Evolutionary conservation across 1,140 invertebrate species (phyloP).

Genomic region (Caenorhabditis tropicalis): DNA sequence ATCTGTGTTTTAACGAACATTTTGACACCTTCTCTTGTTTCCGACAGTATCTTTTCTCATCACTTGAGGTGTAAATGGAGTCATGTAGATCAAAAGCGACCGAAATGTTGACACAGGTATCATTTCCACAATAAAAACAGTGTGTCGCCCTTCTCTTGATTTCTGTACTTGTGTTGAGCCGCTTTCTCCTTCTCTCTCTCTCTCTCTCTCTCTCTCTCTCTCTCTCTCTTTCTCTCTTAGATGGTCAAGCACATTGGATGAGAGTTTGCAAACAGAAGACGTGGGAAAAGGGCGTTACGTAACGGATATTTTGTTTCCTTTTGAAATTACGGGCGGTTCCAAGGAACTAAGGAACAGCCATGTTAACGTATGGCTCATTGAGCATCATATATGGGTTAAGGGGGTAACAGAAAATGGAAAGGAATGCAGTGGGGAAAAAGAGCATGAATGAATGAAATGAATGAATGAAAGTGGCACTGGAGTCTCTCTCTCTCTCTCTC

Average conservation of each 20-base stretch:
- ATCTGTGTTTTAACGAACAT: neutral
- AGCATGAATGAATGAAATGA: conserved; percentile 29
- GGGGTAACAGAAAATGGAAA: neutral
- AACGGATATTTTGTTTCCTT: neutral
- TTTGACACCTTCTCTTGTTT: conserved; percentile 30
- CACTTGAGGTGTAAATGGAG: conserved; percentile 32
- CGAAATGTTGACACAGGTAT: conserved; percentile 20
- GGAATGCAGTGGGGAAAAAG: neutral
- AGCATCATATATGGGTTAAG: neutral
- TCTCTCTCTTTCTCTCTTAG: neutral
- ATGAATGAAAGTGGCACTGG: neutral
- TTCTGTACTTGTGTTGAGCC: neutral
- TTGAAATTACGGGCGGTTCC: conserved; percentile 1
- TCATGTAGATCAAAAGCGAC: conserved; percentile 13
- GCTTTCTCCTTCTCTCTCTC: no score
- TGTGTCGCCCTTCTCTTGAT: neutral
- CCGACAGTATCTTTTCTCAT: neutral
- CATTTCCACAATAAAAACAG: conserved; percentile 33
- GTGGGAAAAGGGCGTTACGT: neutral
- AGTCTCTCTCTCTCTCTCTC: no score
- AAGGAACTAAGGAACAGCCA: neutral
- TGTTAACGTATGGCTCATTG: neutral
- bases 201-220: no score
- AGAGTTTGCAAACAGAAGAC: neutral
- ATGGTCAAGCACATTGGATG: conserved; percentile 4